Conservation (phyloP, 2,113 vertebrate genomes). For the Hippocampus zosterae region DNA sequence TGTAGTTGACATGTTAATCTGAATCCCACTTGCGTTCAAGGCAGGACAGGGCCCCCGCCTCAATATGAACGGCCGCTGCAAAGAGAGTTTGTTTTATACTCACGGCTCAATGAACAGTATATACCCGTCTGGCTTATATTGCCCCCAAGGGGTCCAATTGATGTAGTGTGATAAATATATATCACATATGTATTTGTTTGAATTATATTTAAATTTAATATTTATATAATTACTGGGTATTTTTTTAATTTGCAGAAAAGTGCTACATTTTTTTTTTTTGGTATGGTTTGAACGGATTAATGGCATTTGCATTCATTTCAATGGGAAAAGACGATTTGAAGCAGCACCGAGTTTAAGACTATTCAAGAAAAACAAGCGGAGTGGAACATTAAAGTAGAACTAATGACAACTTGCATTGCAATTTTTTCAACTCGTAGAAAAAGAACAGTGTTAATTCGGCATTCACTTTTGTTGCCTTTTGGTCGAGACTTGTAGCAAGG, state of each 20-base stretch:
- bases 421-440: background rate
- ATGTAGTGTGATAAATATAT: background rate
- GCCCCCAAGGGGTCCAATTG: background rate
- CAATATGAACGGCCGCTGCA: too few relatives aligned
- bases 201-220: too few relatives aligned
- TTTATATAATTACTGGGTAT: background rate
- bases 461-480: slow-evolving; percentile 10
- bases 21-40: too few relatives aligned
- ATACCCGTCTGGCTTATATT: background rate
- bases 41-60: too few relatives aligned
- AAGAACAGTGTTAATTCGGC: background rate
- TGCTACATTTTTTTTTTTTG: too few relatives aligned
- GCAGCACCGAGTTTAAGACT: too few relatives aligned
- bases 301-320: too few relatives aligned
- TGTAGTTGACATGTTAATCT: too few relatives aligned
- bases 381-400: background rate
- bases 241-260: background rate
- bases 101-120: background rate
- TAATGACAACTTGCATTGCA: background rate
- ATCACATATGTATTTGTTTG: too few relatives aligned
- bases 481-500: background rate
- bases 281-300: too few relatives aligned
- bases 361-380: too few relatives aligned
- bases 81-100: background rate
- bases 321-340: too few relatives aligned